These are phyloP conservation scores for Hymenochirus boettgeri DNA, from an alignment of 2,113 vertebrate species.

Conservation along the genomic window DNA sequence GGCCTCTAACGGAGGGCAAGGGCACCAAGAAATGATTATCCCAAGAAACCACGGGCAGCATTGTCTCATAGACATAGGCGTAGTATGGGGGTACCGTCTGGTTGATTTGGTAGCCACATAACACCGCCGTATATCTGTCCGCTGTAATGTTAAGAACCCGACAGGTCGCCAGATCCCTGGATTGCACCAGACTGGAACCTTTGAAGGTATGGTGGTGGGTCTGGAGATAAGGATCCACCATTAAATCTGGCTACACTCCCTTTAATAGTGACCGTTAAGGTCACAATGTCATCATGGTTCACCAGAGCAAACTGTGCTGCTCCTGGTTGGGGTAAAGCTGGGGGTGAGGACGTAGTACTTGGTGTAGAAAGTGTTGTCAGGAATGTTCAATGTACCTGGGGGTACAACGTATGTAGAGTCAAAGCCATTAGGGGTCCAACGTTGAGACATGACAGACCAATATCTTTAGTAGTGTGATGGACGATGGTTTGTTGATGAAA, in stretches of 20 bases:
- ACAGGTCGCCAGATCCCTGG: conserved; percentile 12
- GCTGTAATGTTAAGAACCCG: conserved; percentile 2
- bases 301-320: conserved; percentile 16
- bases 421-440: background rate
- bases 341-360: conserved; percentile 19
- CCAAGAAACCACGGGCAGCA: background rate
- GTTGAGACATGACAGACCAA: conserved; percentile 12
- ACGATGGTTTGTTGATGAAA: background rate
- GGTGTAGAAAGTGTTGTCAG: too few relatives aligned
- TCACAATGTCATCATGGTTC: background rate
- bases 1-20: conserved; percentile 8
- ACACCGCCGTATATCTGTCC: background rate
- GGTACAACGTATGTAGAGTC: conserved; percentile 22
- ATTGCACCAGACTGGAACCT: conserved; percentile 5
- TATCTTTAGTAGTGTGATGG: conserved; percentile 1
- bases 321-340: background rate
- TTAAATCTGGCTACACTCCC: background rate
- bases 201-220: background rate
- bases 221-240: background rate
- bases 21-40: conserved; percentile 1
- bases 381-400: background rate
- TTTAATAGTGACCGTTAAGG: conserved; percentile 5
- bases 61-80: conserved; percentile 12
- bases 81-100: background rate
- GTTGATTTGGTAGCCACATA: conserved; percentile 9